Evolutionary conservation across 2,113 vertebrate species (phyloP).

Genomic region (Lagopus muta): DNA sequence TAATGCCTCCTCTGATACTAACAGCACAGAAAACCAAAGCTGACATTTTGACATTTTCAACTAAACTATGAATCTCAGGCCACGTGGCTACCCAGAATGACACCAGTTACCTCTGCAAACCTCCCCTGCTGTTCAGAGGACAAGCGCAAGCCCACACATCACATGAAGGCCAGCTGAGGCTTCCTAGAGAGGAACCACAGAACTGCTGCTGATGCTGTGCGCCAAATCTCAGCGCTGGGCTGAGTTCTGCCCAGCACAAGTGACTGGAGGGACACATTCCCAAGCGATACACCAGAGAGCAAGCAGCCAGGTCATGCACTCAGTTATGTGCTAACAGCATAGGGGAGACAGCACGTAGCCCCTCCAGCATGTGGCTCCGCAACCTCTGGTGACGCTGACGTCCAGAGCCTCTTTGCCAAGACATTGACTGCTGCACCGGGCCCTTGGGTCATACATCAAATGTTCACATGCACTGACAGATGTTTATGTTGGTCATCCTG

Average conservation of each 20-base stretch:
- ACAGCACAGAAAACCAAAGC: not conserved
- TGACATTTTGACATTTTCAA: not conserved
- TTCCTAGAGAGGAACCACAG: not conserved
- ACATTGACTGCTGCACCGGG: constrained; percentile 34
- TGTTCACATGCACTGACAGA: constrained; percentile 65
- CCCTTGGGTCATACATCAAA: constrained; percentile 61
- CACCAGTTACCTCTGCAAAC: not conserved
- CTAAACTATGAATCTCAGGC: not conserved
- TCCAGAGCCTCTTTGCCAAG: constrained; percentile 39
- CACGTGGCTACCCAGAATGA: not conserved
- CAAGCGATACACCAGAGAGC: not conserved
- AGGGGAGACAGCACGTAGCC: not conserved
- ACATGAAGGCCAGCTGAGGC: not conserved
- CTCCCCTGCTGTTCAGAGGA: not conserved
- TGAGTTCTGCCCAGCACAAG: not conserved
- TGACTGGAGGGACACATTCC: not conserved
- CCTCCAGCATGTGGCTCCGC: not conserved
- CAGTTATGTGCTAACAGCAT: not conserved
- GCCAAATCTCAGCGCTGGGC: not conserved
- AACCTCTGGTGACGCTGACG: not conserved
- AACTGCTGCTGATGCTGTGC: rapidly evolving
- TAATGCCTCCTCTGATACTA: not conserved
- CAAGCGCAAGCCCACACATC: not conserved
- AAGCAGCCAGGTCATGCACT: not conserved
- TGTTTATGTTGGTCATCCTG: constrained; percentile 62